Conservation (phyloP, 2,113 vertebrate species). For the Bos indicus region DNA sequence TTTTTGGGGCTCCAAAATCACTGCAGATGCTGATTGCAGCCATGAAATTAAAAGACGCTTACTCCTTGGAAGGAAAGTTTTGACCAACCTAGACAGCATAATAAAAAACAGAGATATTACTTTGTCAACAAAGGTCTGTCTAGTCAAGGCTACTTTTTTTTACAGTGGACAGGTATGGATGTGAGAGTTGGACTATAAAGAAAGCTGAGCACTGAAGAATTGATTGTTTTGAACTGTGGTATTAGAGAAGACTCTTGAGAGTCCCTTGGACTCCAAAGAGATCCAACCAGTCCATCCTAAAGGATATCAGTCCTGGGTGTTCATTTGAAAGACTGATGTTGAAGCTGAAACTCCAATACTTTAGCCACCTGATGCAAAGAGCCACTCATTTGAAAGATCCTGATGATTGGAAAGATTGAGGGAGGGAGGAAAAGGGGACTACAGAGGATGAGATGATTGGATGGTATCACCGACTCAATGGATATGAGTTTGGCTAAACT, state of each 20-base stretch:
- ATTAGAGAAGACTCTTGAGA: neutral
- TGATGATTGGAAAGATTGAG: neutral
- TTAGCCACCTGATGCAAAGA: neutral
- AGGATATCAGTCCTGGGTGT: neutral
- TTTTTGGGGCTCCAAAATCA: accelerated
- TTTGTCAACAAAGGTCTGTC: neutral
- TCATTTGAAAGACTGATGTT: neutral
- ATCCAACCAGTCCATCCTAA: neutral
- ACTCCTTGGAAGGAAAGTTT: neutral
- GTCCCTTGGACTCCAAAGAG: neutral
- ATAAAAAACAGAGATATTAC: neutral
- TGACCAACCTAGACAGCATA: neutral
- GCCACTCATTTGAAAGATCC: neutral
- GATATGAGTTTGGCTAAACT: neutral
- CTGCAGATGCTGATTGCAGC: neutral
- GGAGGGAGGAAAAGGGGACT: neutral
- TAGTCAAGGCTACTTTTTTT: neutral
- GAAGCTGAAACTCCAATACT: neutral
- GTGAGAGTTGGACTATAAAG: neutral
- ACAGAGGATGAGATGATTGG: neutral
- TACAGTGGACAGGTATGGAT: neutral
- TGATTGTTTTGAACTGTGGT: neutral
- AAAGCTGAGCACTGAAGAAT: accelerated
- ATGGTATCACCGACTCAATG: neutral
- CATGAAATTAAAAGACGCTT: neutral